Evolutionary conservation across 2,113 vertebrate species (phyloP), one percentile per base, ranked within the genome.

Genomic region (Cyphomyrus plagiostoma): DNA sequence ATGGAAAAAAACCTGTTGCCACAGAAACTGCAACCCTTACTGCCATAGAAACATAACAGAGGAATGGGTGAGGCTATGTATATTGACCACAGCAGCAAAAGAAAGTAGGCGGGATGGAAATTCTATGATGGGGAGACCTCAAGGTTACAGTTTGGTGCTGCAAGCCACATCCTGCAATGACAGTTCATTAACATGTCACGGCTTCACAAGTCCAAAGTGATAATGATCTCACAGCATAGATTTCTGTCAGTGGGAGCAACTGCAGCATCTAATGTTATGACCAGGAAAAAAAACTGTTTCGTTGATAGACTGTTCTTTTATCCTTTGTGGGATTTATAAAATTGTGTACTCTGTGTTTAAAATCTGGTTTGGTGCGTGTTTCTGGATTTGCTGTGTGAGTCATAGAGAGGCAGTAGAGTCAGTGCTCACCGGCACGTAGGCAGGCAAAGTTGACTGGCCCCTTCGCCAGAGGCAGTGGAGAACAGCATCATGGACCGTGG

Each of bases 401-500:
- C 42, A 77, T 2, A 42, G 26, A 11, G 39, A 42, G 89, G 89
- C 46, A 3, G 50, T 8, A 15, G 2, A 50, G 50, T 39, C 85
- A 35, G 49, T n/a, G 45, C 92, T 89, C 90, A 95, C 95, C 91
- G 89, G 23, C 45, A 85, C 89, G 10, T 88, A 88, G 45, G 95
- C 92, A 5, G 92, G 80, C 26, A 92, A 0, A 0, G 89, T 90
- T 48, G 92, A 74, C 0, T 92, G 90, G 50, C 93, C 94, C 0
- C 88, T 93, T 39, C 93, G 90, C 77, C 94, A 77, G 74, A 94
- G 91, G 90, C 96, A 92, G 91, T 97, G 95, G 84, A 93, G 91
- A 89, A 98, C 96, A 0, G 98, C 97, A 0, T 97, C 97, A 0
- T 98, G 97, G 77, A 99, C 94, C 0, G 98, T 96, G 80, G 95